Percentiles rank a stretch among this genome's conserved stretches.
These are phyloP conservation scores for Conopomorpha cramerella DNA, from an alignment of 1,140 invertebrate species.

Conservation along the genomic window DNA sequence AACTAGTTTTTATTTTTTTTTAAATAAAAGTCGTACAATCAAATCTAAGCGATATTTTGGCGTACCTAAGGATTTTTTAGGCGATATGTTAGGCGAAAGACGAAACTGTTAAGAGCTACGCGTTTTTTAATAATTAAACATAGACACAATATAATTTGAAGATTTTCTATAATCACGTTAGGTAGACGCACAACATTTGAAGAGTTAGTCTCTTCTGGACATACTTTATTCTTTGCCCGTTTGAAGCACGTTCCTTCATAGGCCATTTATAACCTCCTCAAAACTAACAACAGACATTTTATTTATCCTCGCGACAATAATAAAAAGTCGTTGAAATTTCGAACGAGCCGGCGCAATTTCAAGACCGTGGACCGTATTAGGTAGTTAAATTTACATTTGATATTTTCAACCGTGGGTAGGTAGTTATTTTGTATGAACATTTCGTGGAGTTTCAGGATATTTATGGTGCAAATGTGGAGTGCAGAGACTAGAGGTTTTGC, in stretches of 20 bases:
- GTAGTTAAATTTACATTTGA: slow-evolving; percentile 55
- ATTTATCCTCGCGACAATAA: slow-evolving; percentile 34
- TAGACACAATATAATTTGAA: too few species aligned
- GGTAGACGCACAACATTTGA: too few species aligned
- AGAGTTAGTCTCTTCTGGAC: slow-evolving; percentile 20
- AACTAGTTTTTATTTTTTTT: too few species aligned
- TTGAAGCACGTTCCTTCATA: slow-evolving; percentile 28
- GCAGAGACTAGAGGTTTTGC: too few species aligned
- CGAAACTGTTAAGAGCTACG: too few species aligned
- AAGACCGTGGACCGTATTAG: slow-evolving; percentile 35
- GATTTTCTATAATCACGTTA: too few species aligned
- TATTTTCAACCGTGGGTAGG: slow-evolving; percentile 43
- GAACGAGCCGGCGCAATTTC: slow-evolving; percentile 41
- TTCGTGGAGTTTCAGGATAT: slow-evolving; percentile 39
- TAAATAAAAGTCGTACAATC: too few species aligned
- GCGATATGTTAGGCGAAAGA: too few species aligned
- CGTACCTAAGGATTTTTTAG: too few species aligned
- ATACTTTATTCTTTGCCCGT: slow-evolving; percentile 14
- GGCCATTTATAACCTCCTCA: slow-evolving; percentile 38
- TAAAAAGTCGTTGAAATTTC: slow-evolving; percentile 49
- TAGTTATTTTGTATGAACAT: slow-evolving; percentile 28
- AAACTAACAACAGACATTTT: slow-evolving; percentile 32
- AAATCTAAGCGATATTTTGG: too few species aligned
- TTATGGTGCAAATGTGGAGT: slow-evolving; percentile 45
- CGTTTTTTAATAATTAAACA: too few species aligned